Percentiles rank a stretch among this genome's conserved stretches.
Conservation (phyloP, 2,888 invertebrate species). For the Cryptocheilus praepositus region DNA sequence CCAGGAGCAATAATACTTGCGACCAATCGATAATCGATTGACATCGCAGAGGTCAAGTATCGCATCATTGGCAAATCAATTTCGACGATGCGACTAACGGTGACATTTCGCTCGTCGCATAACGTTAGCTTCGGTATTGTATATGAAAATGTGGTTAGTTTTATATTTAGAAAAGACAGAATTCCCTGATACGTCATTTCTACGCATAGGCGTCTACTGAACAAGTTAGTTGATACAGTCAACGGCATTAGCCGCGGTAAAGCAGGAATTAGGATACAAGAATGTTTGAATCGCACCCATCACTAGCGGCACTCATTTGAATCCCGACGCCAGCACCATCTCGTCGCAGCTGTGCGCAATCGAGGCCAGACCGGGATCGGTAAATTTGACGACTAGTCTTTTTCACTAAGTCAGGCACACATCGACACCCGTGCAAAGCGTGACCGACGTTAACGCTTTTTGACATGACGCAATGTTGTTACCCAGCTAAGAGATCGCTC, state of each 20-base stretch:
- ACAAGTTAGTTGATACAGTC: not conserved
- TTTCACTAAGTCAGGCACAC: conserved; percentile 27
- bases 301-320: not conserved
- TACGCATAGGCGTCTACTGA: no score
- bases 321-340: conserved; percentile 62
- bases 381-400: conserved; percentile 54
- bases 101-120: no score
- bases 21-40: no score
- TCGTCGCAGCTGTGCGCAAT: conserved; percentile 56
- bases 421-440: conserved; percentile 15
- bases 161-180: no score
- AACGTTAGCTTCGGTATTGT: no score
- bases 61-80: no score
- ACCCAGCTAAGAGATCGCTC: conserved; percentile 24
- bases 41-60: no score
- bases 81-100: no score
- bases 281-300: no score
- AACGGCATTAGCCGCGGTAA: not conserved
- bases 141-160: no score
- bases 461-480: conserved; percentile 22
- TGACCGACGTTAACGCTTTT: conserved; percentile 42
- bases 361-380: conserved; percentile 55
- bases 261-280: not conserved
- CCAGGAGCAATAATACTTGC: no score
- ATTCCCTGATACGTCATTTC: no score